phyloP scores from a whole-genome alignment of 53 echinoderm and acorn worm genomes.

The Crossaster papposus region DNA sequence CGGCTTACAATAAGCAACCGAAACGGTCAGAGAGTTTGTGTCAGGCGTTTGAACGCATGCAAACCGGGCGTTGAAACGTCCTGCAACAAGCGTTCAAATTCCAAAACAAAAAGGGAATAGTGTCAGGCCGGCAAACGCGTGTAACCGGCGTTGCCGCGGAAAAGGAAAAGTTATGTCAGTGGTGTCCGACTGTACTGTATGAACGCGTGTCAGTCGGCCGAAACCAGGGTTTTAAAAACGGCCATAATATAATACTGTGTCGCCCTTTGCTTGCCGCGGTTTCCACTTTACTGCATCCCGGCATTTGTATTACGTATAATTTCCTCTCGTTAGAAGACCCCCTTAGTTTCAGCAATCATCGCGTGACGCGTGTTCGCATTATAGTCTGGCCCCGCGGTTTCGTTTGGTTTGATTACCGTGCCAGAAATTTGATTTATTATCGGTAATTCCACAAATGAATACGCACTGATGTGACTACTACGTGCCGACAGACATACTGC shows the following conservation, averaged over 20 bases:
- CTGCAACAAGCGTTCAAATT: no score
- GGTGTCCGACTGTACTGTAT: no score
- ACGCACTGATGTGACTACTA: background rate
- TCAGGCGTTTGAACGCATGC: no score
- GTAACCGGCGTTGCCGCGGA: no score
- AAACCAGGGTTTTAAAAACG: background rate
- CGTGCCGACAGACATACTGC: background rate
- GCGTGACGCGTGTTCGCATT: background rate
- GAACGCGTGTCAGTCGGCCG: no score
- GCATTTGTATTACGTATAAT: background rate
- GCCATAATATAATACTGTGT: background rate
- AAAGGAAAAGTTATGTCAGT: no score
- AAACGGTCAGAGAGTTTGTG: no score
- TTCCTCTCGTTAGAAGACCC: background rate
- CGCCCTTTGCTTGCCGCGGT: background rate
- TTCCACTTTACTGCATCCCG: background rate
- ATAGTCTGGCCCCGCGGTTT: background rate
- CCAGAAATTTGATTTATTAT: slow-evolving; percentile 2
- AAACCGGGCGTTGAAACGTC: no score
- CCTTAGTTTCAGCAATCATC: background rate
- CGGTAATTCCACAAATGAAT: background rate
- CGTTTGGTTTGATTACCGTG: background rate
- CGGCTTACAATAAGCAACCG: no score
- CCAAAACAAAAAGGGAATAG: no score
- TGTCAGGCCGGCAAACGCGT: no score